These are phyloP conservation scores for Zygogramma bicolorata DNA, from an alignment of 2,888 invertebrate genomes.

Conservation along the genomic window DNA sequence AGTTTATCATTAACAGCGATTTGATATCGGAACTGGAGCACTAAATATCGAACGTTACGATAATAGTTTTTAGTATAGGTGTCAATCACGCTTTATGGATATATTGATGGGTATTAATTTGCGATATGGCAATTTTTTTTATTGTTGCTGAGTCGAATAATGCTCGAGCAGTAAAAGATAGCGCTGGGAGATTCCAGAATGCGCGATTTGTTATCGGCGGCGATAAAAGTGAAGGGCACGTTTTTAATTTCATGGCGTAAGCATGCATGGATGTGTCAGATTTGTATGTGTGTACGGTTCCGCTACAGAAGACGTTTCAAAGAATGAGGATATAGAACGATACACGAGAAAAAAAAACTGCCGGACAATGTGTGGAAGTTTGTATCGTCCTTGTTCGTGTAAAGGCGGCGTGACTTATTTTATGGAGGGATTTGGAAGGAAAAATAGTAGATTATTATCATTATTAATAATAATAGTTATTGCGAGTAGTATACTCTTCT, in stretches of 20 bases:
- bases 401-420: no score
- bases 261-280: no score
- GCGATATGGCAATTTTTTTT: neutral
- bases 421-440: no score
- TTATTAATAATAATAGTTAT: no score
- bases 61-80: neutral
- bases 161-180: conserved; percentile 4
- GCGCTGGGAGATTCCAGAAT: neutral
- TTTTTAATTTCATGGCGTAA: neutral
- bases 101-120: conserved; percentile 8
- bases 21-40: conserved; percentile 21
- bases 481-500: no score
- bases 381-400: no score
- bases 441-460: no score
- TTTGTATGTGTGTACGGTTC: neutral
- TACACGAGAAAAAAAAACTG: no score
- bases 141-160: conserved; percentile 4
- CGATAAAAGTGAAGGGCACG: conserved; percentile 1
- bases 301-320: no score
- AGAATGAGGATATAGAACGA: no score
- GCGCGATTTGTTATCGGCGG: conserved; percentile 1
- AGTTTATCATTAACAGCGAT: conserved; percentile 32
- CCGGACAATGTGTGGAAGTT: no score
- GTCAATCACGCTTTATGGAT: neutral
- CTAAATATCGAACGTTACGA: neutral